Evolutionary conservation across 2,797 vertebrate genomes (phyloP).

Genomic region (Gymnothorax javanicus): DNA sequence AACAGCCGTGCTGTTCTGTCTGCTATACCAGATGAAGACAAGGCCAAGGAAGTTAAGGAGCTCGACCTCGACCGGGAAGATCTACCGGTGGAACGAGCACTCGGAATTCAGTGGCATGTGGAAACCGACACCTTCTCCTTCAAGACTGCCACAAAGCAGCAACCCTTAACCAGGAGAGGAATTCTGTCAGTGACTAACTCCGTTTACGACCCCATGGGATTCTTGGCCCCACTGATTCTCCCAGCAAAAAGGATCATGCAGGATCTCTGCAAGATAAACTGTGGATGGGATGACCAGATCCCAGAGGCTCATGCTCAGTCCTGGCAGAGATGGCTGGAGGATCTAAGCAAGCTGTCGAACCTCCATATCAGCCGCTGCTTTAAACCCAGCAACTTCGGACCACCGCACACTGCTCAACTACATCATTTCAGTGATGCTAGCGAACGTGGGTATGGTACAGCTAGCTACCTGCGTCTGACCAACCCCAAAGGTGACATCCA

Average conservation of each 20-base stretch:
- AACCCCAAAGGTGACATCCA: slow-evolving; percentile 15
- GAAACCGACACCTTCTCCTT: neutral
- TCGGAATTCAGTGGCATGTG: too few relatives aligned
- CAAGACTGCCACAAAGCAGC: too few relatives aligned
- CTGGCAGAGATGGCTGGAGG: neutral
- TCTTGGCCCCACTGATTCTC: too few relatives aligned
- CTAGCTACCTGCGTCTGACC: slow-evolving; percentile 3
- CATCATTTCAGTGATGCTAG: slow-evolving; percentile 39
- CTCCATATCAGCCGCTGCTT: slow-evolving; percentile 4
- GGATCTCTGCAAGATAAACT: neutral
- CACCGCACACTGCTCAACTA: slow-evolving; percentile 20
- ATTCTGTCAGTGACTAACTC: too few relatives aligned
- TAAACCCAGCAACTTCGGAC: slow-evolving; percentile 25
- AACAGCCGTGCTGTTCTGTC: neutral
- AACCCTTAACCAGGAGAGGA: too few relatives aligned
- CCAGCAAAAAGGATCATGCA: neutral
- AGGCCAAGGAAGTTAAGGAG: neutral
- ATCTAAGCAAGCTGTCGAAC: neutral
- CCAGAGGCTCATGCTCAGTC: neutral
- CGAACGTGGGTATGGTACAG: slow-evolving; percentile 14
- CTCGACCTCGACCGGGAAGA: neutral
- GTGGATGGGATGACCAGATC: neutral
- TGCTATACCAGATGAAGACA: neutral
- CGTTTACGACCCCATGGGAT: too few relatives aligned
- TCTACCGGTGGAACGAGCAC: too few relatives aligned